Conservation (phyloP, 2,113 vertebrate genomes). For the Zosterops pallidus region DNA sequence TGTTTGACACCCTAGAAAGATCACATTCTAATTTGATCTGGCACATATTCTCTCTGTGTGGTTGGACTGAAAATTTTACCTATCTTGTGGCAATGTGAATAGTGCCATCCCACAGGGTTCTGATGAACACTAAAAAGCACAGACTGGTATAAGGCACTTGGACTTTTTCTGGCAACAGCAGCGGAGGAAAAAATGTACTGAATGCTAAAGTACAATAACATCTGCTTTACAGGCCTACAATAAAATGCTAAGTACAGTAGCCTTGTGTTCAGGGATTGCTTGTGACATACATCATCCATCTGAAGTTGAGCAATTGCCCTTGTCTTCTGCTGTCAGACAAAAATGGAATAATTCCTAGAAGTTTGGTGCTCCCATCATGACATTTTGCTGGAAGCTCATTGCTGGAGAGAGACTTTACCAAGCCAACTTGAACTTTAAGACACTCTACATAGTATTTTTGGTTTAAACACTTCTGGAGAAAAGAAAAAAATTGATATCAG, state of each 20-base stretch:
- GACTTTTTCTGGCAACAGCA: background rate
- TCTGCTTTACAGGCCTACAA: background rate
- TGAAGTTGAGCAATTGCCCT: background rate
- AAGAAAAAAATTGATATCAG: background rate
- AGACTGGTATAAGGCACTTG: background rate
- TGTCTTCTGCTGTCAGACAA: background rate
- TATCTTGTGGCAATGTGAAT: background rate
- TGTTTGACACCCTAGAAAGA: rapidly evolving
- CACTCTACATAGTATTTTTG: background rate
- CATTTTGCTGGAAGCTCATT: background rate
- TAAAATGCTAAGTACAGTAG: background rate
- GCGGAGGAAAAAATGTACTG: background rate
- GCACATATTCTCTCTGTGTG: background rate
- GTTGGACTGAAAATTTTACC: background rate
- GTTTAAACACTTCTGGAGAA: background rate
- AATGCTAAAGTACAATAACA: background rate
- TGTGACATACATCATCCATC: background rate
- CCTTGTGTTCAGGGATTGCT: background rate
- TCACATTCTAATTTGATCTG: background rate
- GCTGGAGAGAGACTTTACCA: background rate
- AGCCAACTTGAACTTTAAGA: background rate
- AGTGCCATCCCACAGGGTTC: background rate
- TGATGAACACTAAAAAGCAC: background rate
- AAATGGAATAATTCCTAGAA: background rate
- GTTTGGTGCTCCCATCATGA: background rate